A percentile compares a stretch with the other conserved stretches of the same genome.
These are phyloP conservation scores for Vultur gryphus DNA, from an alignment of 2,797 vertebrate species.

Conservation along the genomic window DNA sequence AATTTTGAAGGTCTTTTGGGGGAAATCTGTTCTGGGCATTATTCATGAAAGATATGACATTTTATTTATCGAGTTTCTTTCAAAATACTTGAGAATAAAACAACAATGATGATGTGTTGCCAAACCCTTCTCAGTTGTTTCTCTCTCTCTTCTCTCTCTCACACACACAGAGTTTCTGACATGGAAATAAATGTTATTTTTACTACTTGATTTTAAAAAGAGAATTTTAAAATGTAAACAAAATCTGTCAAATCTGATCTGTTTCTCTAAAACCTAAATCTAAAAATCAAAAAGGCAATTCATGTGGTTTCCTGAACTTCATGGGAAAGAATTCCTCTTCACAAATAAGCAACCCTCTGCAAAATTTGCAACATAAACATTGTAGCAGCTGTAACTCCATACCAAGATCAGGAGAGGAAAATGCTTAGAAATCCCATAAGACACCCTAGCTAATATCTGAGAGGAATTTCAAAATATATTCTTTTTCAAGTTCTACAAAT, in stretches of 20 bases:
- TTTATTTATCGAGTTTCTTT: slow-evolving; percentile 23
- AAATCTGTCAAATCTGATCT: not conserved
- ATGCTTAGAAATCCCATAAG: not conserved
- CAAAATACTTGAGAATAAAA: slow-evolving; percentile 26
- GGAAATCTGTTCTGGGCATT: not conserved
- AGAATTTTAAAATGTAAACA: not conserved
- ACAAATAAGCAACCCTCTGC: not conserved
- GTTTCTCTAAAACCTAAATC: not conserved
- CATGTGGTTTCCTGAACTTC: not conserved
- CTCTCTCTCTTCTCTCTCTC: not conserved
- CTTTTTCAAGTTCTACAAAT: not conserved
- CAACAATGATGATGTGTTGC: not conserved
- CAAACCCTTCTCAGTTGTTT: not conserved
- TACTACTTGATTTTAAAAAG: not conserved
- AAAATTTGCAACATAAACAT: not conserved
- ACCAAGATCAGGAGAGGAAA: not conserved
- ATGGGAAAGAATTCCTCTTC: not conserved
- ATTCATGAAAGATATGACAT: slow-evolving; percentile 9
- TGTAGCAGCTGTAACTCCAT: not conserved
- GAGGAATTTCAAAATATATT: not conserved
- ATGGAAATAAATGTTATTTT: not conserved
- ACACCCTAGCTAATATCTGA: not conserved
- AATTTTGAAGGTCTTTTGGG: slow-evolving; percentile 17
- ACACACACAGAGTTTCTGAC: not conserved
- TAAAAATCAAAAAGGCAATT: not conserved